Conservation (phyloP, 2,113 vertebrate genomes). For the Piprites chloris region DNA sequence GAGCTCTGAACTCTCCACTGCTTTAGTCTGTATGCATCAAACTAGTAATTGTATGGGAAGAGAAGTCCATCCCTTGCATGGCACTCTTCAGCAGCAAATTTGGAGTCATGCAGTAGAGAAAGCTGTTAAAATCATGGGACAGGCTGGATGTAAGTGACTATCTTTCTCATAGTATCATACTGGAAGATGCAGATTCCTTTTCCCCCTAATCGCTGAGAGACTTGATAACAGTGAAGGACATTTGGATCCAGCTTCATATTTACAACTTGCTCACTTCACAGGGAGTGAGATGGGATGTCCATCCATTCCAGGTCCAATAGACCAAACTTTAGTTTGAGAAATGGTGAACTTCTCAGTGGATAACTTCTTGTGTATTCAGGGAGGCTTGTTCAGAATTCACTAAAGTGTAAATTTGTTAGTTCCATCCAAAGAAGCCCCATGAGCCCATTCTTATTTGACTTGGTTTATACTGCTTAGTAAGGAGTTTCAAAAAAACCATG, state of each 20-base stretch:
- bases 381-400: constrained; percentile 8
- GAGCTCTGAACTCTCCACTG: neutral
- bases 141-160: neutral
- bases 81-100: neutral
- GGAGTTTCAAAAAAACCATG: neutral
- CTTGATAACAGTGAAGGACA: neutral
- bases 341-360: neutral
- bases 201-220: neutral
- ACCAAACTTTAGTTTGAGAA: neutral
- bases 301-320: neutral
- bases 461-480: constrained; percentile 42
- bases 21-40: neutral
- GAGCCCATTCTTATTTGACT: constrained; percentile 37
- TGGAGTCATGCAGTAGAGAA: neutral
- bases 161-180: neutral
- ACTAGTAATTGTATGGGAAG: neutral
- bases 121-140: neutral
- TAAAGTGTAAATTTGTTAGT: constrained; percentile 31
- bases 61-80: neutral
- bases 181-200: neutral
- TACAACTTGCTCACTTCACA: neutral
- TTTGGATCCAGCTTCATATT: neutral
- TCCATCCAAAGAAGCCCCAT: constrained; percentile 22
- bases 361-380: neutral
- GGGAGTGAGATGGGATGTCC: neutral